These are phyloP conservation scores for Anarsia innoxiella DNA, from an alignment of 2,888 invertebrate genomes.

Conservation along the genomic window DNA sequence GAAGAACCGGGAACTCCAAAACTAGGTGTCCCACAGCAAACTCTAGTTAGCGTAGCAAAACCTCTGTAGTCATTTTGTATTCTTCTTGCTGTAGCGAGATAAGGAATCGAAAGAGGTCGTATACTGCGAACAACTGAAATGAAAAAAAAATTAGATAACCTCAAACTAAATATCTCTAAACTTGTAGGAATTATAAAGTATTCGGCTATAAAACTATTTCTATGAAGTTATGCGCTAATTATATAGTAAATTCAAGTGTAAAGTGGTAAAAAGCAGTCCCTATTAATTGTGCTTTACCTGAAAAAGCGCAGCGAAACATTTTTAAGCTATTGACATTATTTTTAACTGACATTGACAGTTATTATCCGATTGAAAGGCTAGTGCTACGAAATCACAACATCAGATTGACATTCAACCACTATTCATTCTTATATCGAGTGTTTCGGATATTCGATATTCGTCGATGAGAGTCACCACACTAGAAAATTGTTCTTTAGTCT, in stretches of 20 bases:
- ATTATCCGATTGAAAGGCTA: too few species aligned
- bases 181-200: too few species aligned
- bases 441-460: too few species aligned
- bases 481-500: not conserved
- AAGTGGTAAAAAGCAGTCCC: too few species aligned
- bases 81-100: constrained; percentile 41
- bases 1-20: constrained; percentile 20
- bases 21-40: constrained; percentile 14
- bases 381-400: too few species aligned
- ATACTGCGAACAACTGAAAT: constrained; percentile 52
- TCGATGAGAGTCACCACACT: too few species aligned
- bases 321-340: constrained; percentile 18
- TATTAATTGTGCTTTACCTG: constrained; percentile 36
- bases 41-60: constrained; percentile 30
- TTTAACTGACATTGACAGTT: too few species aligned
- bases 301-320: constrained; percentile 55
- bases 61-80: constrained; percentile 32
- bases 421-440: too few species aligned
- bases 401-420: too few species aligned
- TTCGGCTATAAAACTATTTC: too few species aligned
- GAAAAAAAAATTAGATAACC: constrained; percentile 45
- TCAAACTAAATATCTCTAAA: too few species aligned
- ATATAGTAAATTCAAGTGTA: constrained; percentile 7
- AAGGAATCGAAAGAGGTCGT: constrained; percentile 37
- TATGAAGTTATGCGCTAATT: too few species aligned